phyloP scores from a whole-genome alignment of 2,888 invertebrate genomes.

The Calameuta filiformis region DNA sequence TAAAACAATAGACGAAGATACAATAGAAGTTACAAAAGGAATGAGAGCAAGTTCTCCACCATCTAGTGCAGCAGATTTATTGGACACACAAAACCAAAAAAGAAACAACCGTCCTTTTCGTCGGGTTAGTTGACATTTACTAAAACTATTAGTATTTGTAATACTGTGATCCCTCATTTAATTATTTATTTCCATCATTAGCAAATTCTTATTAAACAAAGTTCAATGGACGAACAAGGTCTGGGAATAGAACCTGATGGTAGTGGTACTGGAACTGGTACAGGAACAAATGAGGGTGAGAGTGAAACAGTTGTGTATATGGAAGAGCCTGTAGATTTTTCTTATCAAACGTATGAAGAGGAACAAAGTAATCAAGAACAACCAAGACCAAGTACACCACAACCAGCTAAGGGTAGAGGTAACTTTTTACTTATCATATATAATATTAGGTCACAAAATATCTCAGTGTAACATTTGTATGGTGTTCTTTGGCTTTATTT shows the following conservation, averaged over 20 bases:
- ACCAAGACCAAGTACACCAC: conserved; percentile 68
- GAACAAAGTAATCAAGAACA: conserved; percentile 60
- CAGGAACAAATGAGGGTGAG: conserved; percentile 66
- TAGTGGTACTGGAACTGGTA: conserved; percentile 32
- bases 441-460: not conserved
- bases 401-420: conserved; percentile 59
- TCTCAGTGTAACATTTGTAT: not conserved
- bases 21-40: conserved; percentile 90
- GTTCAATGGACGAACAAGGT: conserved; percentile 84
- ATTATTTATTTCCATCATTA: conserved; percentile 30
- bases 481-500: not conserved
- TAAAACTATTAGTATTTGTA: not conserved
- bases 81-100: conserved; percentile 86
- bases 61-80: conserved; percentile 88
- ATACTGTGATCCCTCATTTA: not conserved
- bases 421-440: conserved; percentile 24
- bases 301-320: conserved; percentile 63
- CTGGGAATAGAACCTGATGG: conserved; percentile 67
- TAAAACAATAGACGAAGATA: conserved; percentile 87
- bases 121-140: conserved; percentile 65
- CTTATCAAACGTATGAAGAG: conserved; percentile 52
- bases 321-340: conserved; percentile 36
- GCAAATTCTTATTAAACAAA: conserved; percentile 90
- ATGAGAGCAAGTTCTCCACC: conserved; percentile 98
- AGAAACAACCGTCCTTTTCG: conserved; percentile 79